Evolutionary conservation across 2,113 vertebrate species (phyloP).

Genomic region (Apus apus): DNA sequence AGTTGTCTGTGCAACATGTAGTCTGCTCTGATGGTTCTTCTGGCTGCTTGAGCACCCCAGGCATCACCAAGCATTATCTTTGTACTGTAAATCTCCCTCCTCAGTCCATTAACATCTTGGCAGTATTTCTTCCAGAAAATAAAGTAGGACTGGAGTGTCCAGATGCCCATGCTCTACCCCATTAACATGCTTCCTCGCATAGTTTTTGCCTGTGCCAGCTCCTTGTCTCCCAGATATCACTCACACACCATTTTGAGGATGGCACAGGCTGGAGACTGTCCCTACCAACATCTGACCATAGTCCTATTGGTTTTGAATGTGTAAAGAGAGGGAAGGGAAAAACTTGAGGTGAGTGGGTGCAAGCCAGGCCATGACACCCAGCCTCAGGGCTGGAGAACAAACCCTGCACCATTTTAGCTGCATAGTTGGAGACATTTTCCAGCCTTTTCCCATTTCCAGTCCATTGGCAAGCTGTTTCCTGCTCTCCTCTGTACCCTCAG

Average conservation of each 20-base stretch:
- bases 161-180: background rate
- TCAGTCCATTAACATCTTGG: background rate
- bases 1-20: background rate
- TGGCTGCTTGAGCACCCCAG: background rate
- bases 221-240: background rate
- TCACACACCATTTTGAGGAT: background rate
- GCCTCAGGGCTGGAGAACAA: background rate
- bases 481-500: background rate
- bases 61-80: background rate
- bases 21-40: background rate
- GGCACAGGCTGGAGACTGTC: background rate
- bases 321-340: background rate
- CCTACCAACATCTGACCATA: background rate
- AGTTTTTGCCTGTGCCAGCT: background rate
- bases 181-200: rapidly evolving
- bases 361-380: background rate
- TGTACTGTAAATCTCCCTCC: background rate
- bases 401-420: background rate
- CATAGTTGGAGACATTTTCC: background rate
- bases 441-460: background rate
- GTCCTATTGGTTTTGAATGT: background rate
- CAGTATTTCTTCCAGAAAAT: background rate
- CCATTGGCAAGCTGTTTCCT: background rate
- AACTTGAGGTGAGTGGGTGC: background rate
- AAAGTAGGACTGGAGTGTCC: background rate